Conservation (phyloP, 64 coral and sea anemone species). For the Stichodactyla mertensii region DNA sequence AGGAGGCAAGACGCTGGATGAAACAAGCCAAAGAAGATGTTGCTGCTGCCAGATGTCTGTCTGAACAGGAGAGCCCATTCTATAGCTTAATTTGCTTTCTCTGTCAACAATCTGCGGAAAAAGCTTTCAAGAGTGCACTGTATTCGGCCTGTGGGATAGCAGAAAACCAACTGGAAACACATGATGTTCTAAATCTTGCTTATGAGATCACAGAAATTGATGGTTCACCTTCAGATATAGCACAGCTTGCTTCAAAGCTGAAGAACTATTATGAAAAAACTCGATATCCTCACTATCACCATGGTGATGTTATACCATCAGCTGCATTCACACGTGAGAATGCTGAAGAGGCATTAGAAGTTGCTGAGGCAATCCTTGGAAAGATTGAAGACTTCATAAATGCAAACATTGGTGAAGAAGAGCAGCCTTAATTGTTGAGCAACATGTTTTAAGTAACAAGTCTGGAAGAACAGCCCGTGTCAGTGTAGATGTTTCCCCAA, state of each 20-base stretch:
- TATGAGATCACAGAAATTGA: constrained; percentile 90
- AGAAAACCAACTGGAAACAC: constrained; percentile 85
- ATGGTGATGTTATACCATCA: constrained; percentile 62
- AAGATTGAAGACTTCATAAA: constrained; percentile 68
- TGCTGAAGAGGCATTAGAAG: constrained; percentile 71
- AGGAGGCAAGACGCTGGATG: constrained; percentile 94
- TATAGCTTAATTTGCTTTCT: constrained; percentile 78
- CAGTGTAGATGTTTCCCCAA: too few species aligned
- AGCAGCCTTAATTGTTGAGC: background rate
- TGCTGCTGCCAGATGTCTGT: constrained; percentile 53
- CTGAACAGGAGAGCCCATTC: constrained; percentile 44
- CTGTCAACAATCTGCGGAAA: constrained; percentile 90
- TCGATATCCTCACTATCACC: constrained; percentile 86
- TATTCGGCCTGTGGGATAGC: constrained; percentile 78
- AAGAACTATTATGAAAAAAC: constrained; percentile 91
- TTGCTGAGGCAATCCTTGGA: constrained; percentile 45
- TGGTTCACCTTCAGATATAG: constrained; percentile 68
- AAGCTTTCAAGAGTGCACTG: constrained; percentile 77
- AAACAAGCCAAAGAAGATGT: constrained; percentile 85
- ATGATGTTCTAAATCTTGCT: constrained; percentile 85
- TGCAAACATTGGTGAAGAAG: constrained; percentile 41
- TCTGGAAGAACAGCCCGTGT: too few species aligned
- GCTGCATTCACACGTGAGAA: constrained; percentile 68
- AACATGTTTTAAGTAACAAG: too few species aligned
- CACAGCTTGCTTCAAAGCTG: constrained; percentile 70